Conservation (phyloP, 2,888 invertebrate species). For the Tiliacea aurago region DNA sequence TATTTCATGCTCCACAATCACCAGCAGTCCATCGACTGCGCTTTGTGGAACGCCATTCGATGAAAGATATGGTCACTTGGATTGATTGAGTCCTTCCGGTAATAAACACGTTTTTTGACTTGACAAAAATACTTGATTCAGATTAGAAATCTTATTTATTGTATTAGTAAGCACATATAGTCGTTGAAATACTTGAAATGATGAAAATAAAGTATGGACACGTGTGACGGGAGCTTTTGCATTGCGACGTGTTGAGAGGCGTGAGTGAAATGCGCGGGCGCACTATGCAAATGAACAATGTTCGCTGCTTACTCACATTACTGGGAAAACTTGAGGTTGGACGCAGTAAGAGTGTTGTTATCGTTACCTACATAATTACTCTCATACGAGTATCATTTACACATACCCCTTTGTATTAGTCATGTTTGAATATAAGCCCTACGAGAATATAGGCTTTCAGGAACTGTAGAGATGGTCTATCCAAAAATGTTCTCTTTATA, state of each 20-base stretch:
- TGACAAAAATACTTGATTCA: constrained; percentile 60
- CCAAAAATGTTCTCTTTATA: background rate
- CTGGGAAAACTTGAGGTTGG: constrained; percentile 53
- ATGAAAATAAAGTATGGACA: constrained; percentile 43
- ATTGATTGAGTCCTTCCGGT: constrained; percentile 68
- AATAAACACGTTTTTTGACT: constrained; percentile 61
- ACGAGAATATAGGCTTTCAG: background rate
- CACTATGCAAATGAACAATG: constrained; percentile 71
- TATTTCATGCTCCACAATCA: constrained; percentile 70
- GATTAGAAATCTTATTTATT: constrained; percentile 19
- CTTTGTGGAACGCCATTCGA: constrained; percentile 67
- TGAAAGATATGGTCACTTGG: constrained; percentile 64
- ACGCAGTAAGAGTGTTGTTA: constrained; percentile 37
- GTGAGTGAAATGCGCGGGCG: constrained; percentile 71
- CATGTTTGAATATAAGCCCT: background rate
- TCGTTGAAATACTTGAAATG: constrained; percentile 25
- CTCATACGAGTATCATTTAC: constrained; percentile 1
- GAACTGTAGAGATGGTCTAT: background rate
- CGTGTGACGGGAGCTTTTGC: constrained; percentile 60
- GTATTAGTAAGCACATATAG: background rate
- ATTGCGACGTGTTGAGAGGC: constrained; percentile 53
- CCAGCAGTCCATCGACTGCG: constrained; percentile 56
- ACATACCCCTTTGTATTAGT: background rate
- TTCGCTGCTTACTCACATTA: constrained; percentile 61
- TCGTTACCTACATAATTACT: constrained; percentile 31